These are phyloP conservation scores for Ibidorhyncha struthersii DNA, from an alignment of 2,113 vertebrate species.

Conservation along the genomic window DNA sequence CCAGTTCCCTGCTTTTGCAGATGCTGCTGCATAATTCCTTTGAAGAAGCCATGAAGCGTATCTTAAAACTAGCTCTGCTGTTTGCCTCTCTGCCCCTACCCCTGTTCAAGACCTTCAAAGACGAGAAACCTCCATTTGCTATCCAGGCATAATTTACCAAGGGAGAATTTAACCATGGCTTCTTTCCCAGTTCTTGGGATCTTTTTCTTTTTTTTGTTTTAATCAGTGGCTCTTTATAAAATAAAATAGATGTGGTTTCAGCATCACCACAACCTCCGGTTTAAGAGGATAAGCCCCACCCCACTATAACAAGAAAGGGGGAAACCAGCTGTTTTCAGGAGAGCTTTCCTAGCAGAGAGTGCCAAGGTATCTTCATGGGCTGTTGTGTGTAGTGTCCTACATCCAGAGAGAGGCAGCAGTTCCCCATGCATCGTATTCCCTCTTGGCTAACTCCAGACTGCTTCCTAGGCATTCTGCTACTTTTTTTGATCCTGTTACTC, in stretches of 20 bases:
- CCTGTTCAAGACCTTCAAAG: not conserved
- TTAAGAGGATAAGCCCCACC: not conserved
- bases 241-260: not conserved
- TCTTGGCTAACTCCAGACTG: not conserved
- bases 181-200: not conserved
- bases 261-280: not conserved
- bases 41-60: not conserved
- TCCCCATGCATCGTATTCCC: not conserved
- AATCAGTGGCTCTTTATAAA: not conserved
- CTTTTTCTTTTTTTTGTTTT: not conserved
- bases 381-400: not conserved
- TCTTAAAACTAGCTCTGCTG: not conserved
- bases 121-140: not conserved
- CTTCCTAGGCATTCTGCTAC: not conserved
- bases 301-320: not conserved
- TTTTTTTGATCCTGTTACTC: not conserved
- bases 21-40: not conserved
- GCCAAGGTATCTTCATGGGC: not conserved
- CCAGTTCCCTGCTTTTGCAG: not conserved
- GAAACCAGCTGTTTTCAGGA: not conserved
- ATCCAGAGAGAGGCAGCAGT: constrained; percentile 46
- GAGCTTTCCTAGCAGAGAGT: not conserved
- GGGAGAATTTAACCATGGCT: not conserved
- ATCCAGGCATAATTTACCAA: not conserved
- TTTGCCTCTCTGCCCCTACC: not conserved